A percentile compares a stretch with the other conserved stretches of the same genome.
These are phyloP conservation scores for Stomatorhinus walkeri DNA, from an alignment of 2,797 vertebrate species.

Conservation along the genomic window DNA sequence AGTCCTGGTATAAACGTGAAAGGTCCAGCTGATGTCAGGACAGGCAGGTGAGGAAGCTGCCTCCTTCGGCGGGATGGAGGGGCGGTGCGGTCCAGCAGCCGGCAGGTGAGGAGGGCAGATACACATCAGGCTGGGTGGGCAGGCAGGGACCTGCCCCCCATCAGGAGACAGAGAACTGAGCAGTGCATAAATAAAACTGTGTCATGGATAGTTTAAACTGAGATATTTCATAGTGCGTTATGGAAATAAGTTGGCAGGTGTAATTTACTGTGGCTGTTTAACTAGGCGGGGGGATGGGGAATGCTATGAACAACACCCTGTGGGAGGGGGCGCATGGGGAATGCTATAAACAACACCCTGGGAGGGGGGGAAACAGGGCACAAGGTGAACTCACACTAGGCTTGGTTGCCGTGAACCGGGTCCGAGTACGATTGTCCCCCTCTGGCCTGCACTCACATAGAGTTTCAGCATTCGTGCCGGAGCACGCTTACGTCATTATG, in stretches of 20 bases:
- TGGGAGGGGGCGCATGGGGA: no score
- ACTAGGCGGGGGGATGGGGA: neutral
- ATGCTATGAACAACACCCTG: no score
- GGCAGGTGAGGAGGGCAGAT: neutral
- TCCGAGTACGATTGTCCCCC: no score
- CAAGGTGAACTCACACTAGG: no score
- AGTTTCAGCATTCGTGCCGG: no score
- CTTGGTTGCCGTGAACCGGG: no score
- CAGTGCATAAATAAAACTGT: neutral
- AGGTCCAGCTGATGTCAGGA: neutral
- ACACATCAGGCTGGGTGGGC: neutral
- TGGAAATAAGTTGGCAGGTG: neutral
- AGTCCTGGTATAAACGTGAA: neutral
- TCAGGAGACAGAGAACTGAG: neutral
- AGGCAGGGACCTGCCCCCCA: neutral
- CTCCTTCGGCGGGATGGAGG: neutral
- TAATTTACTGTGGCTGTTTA: neutral
- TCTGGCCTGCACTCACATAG: no score
- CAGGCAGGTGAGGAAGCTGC: neutral
- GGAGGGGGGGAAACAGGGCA: no score
- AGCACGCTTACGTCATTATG: no score
- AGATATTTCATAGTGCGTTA: neutral
- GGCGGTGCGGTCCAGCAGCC: neutral
- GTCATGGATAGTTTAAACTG: neutral
- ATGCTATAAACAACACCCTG: no score